Conservation (phyloP, 2,888 invertebrate species). For the Erebia ligea region DNA sequence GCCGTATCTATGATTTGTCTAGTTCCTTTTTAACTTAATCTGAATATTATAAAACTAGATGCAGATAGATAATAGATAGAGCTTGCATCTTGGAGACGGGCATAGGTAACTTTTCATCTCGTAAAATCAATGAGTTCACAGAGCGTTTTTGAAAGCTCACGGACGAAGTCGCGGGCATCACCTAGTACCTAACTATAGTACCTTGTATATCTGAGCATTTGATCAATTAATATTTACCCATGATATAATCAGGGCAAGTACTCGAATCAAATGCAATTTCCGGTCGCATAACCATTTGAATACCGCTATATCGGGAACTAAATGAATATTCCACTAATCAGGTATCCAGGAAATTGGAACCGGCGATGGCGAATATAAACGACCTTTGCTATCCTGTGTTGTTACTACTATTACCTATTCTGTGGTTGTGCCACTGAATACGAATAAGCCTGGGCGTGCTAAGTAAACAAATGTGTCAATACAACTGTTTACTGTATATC, state of each 20-base stretch:
- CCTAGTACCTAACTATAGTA: no score
- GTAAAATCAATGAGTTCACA: no score
- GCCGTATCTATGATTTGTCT: no score
- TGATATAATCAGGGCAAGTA: slow-evolving; percentile 51
- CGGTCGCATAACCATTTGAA: slow-evolving; percentile 62
- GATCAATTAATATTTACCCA: slow-evolving; percentile 50
- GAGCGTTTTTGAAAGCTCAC: no score
- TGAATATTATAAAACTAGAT: no score
- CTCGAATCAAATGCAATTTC: slow-evolving; percentile 65
- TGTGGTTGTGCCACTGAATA: slow-evolving; percentile 33
- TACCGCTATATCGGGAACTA: slow-evolving; percentile 52
- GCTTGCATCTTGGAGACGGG: no score
- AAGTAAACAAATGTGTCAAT: slow-evolving; percentile 25
- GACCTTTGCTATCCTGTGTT: slow-evolving; percentile 40
- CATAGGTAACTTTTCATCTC: no score
- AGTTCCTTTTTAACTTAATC: no score
- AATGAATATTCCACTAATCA: slow-evolving; percentile 46
- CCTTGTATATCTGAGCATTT: slow-evolving; percentile 43
- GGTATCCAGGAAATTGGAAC: slow-evolving; percentile 43
- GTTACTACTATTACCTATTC: no score
- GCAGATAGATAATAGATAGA: no score
- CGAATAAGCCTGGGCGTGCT: slow-evolving; percentile 21
- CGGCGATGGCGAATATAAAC: slow-evolving; percentile 43
- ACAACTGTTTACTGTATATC: neutral
- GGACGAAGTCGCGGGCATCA: no score